These are phyloP conservation scores for Zosterops borbonicus DNA, from an alignment of 2,113 vertebrate genomes.

Conservation along the genomic window DNA sequence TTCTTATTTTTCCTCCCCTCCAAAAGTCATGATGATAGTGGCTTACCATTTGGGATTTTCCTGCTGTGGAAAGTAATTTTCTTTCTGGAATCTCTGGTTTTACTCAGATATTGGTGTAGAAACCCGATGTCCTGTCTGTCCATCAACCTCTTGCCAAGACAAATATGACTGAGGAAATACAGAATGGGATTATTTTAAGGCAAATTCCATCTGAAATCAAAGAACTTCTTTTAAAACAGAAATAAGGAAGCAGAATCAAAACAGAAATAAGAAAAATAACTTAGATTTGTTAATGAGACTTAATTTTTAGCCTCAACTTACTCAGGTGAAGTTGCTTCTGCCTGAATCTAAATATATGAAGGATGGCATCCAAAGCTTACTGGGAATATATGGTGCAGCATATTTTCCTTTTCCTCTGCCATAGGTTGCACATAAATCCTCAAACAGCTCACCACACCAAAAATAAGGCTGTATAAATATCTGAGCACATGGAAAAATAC, in stretches of 20 bases:
- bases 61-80: neutral
- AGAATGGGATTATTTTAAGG: neutral
- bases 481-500: slow-evolving; percentile 51
- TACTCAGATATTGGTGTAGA: neutral
- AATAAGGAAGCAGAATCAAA: neutral
- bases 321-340: neutral
- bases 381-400: neutral
- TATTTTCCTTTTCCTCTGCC: slow-evolving; percentile 40
- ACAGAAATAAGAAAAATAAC: neutral
- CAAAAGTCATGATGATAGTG: neutral
- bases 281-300: neutral
- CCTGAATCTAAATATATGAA: neutral
- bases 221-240: neutral
- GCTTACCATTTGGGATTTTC: neutral
- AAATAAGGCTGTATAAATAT: slow-evolving; percentile 57
- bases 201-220: neutral
- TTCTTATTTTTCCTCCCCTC: neutral
- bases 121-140: fast-evolving
- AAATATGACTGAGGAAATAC: neutral
- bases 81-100: neutral
- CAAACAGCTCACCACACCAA: neutral
- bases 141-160: neutral
- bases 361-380: neutral
- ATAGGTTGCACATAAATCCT: neutral
- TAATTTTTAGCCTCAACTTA: neutral